A percentile compares a stretch with the other conserved stretches of the same genome.
Conservation (phyloP, 2,888 invertebrate genomes). For the Aspidiotus destructor region DNA sequence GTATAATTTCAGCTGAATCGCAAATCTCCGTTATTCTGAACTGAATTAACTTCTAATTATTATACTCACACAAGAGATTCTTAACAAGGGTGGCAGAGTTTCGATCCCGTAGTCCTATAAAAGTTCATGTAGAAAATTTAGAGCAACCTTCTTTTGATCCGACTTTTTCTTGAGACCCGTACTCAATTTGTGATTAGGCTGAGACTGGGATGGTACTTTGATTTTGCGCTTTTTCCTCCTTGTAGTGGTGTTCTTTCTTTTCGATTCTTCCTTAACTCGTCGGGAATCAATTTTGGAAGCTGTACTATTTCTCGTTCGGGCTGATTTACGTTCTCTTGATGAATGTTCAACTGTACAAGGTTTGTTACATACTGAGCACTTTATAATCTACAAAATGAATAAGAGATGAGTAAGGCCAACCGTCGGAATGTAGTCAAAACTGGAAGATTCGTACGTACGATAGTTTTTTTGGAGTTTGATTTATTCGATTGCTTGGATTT, state of each 20-base stretch:
- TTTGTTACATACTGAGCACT: background rate
- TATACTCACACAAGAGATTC: background rate
- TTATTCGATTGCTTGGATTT: too few species aligned
- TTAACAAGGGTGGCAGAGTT: background rate
- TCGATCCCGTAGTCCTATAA: background rate
- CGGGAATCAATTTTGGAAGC: too few species aligned
- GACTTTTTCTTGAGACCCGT: background rate
- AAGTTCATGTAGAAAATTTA: background rate
- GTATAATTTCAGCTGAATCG: background rate
- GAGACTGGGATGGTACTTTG: too few species aligned
- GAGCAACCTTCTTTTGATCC: background rate
- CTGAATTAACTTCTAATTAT: background rate
- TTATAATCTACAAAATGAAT: background rate
- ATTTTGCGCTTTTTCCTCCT: background rate
- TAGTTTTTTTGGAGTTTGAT: too few species aligned
- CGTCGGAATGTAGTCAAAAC: background rate
- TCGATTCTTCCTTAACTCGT: background rate
- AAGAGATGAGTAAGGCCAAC: background rate
- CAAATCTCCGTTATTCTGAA: background rate
- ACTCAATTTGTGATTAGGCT: too few species aligned
- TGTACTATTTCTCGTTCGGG: background rate
- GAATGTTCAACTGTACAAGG: too few species aligned
- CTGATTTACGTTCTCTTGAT: background rate
- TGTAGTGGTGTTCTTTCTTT: background rate
- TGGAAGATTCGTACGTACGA: background rate